Conservation (phyloP, 2,888 invertebrate species). For the Orthonevra nobilis region DNA sequence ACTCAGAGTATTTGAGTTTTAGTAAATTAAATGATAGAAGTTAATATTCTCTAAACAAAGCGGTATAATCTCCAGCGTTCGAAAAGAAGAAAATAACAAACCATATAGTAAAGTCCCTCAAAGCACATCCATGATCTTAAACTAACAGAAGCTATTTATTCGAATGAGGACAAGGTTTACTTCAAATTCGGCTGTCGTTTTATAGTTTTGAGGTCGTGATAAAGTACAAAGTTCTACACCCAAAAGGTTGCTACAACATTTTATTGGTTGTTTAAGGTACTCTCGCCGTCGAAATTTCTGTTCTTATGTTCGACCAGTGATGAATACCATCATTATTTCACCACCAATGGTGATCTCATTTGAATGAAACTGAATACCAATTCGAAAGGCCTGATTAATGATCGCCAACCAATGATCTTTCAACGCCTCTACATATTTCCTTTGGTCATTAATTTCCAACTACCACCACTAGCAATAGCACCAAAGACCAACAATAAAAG, state of each 20-base stretch:
- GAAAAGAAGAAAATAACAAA: no score
- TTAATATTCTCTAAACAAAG: no score
- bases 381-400: constrained; percentile 52
- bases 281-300: background rate
- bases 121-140: no score
- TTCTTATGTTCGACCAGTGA: constrained; percentile 44
- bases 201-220: background rate
- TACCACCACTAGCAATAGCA: constrained; percentile 14
- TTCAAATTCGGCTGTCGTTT: background rate
- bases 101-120: no score
- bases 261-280: constrained; percentile 11
- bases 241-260: background rate
- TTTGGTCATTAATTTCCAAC: constrained; percentile 27
- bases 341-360: constrained; percentile 39
- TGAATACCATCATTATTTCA: constrained; percentile 54
- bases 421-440: constrained; percentile 45
- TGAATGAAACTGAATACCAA: constrained; percentile 59
- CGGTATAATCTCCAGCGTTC: no score
- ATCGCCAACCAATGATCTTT: constrained; percentile 44
- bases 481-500: constrained; percentile 5
- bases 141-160: no score
- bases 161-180: constrained; percentile 8
- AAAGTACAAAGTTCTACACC: no score
- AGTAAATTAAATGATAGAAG: no score
- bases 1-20: no score